A percentile compares a stretch with the other conserved stretches of the same genome.
These are phyloP conservation scores for Diphyllodes magnificus DNA, from an alignment of 2,113 vertebrate genomes.

Conservation along the genomic window DNA sequence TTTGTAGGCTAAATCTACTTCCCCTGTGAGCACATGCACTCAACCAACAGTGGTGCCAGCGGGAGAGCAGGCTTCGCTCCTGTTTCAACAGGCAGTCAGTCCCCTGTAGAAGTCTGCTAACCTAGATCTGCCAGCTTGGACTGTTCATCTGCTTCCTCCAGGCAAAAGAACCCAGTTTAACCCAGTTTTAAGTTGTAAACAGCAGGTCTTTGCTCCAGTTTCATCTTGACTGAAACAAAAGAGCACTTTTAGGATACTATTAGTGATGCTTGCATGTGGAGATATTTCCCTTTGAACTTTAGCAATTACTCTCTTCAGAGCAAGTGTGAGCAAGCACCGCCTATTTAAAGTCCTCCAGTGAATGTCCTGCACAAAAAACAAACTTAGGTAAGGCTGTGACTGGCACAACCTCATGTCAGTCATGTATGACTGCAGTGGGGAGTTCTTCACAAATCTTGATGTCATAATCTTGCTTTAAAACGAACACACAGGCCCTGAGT, in stretches of 20 bases:
- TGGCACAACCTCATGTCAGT: background rate
- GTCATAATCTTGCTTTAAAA: background rate
- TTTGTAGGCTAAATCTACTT: background rate
- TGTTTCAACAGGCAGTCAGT: background rate
- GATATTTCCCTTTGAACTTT: background rate
- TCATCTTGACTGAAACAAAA: background rate
- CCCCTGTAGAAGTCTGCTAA: background rate
- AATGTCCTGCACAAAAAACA: background rate
- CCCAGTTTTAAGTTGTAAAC: background rate
- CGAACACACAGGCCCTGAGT: background rate
- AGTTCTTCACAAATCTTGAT: background rate
- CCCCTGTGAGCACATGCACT: background rate
- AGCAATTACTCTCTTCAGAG: background rate
- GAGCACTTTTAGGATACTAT: fast-evolving
- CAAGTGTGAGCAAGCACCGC: background rate
- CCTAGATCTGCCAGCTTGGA: background rate
- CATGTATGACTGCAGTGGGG: background rate
- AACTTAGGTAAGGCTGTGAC: background rate
- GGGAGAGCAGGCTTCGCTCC: background rate
- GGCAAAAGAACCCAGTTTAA: background rate
- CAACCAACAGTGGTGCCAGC: no score
- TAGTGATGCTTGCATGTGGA: background rate
- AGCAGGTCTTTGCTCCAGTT: background rate
- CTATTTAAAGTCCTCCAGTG: background rate
- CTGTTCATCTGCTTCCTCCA: background rate